Conservation (phyloP, 2,113 vertebrate genomes). For the Cheilinus undulatus region DNA sequence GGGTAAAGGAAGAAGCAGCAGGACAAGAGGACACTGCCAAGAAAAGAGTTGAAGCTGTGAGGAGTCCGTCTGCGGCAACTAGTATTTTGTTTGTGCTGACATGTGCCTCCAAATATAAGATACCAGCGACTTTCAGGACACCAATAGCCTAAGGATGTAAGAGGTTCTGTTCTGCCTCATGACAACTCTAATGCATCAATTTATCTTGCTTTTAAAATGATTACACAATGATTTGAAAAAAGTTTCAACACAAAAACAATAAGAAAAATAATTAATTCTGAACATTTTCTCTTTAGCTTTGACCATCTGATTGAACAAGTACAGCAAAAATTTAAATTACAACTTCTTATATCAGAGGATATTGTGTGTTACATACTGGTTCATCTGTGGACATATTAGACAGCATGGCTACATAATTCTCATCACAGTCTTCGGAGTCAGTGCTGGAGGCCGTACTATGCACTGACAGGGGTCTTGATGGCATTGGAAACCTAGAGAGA, state of each 20-base stretch:
- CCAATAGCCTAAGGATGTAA: not conserved
- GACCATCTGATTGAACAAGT: slow-evolving; percentile 35
- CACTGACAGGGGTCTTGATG: slow-evolving; percentile 93
- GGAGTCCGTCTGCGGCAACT: slow-evolving; percentile 81
- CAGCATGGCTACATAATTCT: slow-evolving; percentile 97
- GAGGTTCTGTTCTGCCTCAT: slow-evolving; percentile 1
- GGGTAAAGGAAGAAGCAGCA: slow-evolving; percentile 45
- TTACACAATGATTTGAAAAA: not conserved
- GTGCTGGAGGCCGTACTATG: slow-evolving; percentile 98
- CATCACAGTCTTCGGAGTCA: slow-evolving; percentile 97
- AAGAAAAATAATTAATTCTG: not conserved
- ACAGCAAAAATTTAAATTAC: slow-evolving; percentile 38
- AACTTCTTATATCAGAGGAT: slow-evolving; percentile 61
- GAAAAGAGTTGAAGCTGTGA: slow-evolving; percentile 59
- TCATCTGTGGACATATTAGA: slow-evolving; percentile 94
- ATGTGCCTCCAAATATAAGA: slow-evolving; percentile 9
- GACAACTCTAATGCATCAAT: too few relatives aligned
- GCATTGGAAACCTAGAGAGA: slow-evolving; percentile 94
- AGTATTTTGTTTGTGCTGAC: slow-evolving; percentile 29
- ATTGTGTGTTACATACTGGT: slow-evolving; percentile 90
- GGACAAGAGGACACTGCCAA: slow-evolving; percentile 59
- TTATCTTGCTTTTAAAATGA: not conserved
- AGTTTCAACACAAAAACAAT: not conserved
- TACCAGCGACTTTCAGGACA: slow-evolving; percentile 24
- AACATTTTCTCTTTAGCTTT: slow-evolving; percentile 6